Evolutionary conservation across 2,113 vertebrate species (phyloP).

Genomic region (Mustela lutreola): DNA sequence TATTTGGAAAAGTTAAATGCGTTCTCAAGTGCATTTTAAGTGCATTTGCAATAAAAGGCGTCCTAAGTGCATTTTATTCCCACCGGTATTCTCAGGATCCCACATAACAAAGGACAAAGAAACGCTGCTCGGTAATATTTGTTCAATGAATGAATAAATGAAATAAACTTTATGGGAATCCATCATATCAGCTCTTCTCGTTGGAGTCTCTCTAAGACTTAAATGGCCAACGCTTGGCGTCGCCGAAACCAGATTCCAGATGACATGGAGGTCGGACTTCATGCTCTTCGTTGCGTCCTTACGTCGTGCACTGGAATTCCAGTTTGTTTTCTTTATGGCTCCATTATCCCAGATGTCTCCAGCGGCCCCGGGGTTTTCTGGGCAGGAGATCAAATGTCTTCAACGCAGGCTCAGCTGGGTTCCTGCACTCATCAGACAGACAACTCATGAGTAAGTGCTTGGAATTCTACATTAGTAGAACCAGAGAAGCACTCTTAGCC

Average conservation of each 20-base stretch:
- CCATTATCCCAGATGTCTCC: background rate
- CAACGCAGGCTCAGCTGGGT: constrained; percentile 1
- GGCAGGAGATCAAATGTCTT: constrained; percentile 58
- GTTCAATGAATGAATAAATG: background rate
- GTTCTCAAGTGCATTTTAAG: background rate
- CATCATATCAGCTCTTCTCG: background rate
- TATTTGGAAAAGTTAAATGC: background rate
- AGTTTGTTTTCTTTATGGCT: background rate
- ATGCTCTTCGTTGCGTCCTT: background rate
- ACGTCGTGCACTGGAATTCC: background rate
- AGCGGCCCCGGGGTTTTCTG: constrained; percentile 25
- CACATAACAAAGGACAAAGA: background rate
- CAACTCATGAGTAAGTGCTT: background rate
- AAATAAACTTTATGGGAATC: background rate
- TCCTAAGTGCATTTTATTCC: background rate
- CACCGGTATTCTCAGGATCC: background rate
- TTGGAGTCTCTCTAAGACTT: background rate
- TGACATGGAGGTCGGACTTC: background rate
- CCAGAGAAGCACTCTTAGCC: accelerated
- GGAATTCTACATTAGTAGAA: background rate
- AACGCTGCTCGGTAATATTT: background rate
- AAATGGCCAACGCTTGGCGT: background rate
- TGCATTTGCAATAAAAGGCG: background rate
- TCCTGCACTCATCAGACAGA: background rate
- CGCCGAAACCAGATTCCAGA: background rate